phyloP scores from a whole-genome alignment of 2,888 invertebrate species.

The Thymelicus sylvestris region DNA sequence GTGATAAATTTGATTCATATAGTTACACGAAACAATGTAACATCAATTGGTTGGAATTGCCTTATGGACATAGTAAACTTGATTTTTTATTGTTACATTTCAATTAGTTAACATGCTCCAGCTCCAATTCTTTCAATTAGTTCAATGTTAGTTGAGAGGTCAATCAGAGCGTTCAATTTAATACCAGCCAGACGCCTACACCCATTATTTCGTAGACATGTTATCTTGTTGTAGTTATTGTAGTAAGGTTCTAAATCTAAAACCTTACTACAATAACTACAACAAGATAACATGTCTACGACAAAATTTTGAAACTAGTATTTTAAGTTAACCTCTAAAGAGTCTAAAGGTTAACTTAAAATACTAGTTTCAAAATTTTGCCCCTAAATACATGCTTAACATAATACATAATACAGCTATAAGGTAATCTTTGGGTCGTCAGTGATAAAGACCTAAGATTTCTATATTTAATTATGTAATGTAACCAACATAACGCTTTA shows the following conservation, averaged over 20 bases:
- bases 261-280: too few relatives aligned
- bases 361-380: not conserved
- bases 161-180: not conserved
- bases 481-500: too few relatives aligned
- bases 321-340: too few relatives aligned
- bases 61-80: conserved; percentile 12
- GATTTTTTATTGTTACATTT: conserved; percentile 29
- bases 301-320: too few relatives aligned
- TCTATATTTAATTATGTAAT: too few relatives aligned
- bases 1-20: too few relatives aligned
- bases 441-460: conserved; percentile 1
- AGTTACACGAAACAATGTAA: not conserved
- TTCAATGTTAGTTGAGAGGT: conserved; percentile 26
- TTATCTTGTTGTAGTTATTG: not conserved
- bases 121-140: conserved; percentile 1
- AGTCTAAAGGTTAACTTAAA: too few relatives aligned
- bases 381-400: not conserved
- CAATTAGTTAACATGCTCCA: conserved; percentile 8
- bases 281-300: too few relatives aligned
- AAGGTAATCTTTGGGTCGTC: conserved; percentile 1
- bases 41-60: conserved; percentile 19
- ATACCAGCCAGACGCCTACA: not conserved
- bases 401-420: too few relatives aligned
- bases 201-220: not conserved
- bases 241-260: too few relatives aligned